Conservation (phyloP, 2,797 vertebrate genomes). For the Eulemur rubriventer region DNA sequence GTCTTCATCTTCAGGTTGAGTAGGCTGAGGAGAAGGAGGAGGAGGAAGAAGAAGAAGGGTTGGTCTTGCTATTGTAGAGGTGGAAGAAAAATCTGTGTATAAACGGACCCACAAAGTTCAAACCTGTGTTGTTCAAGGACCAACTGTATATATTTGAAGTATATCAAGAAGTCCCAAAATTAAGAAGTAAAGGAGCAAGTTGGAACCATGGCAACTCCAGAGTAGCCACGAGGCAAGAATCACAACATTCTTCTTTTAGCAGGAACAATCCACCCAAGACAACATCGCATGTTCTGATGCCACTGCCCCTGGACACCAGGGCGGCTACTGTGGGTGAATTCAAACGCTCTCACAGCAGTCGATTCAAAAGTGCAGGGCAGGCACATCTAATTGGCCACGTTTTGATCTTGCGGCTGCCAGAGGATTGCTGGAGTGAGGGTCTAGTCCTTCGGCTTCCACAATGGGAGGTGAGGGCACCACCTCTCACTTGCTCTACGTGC, state of each 20-base stretch:
- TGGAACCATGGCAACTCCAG: not conserved
- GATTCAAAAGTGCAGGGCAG: no score
- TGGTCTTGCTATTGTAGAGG: not conserved
- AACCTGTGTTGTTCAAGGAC: not conserved
- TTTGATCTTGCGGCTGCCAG: not conserved
- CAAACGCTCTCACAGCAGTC: not conserved
- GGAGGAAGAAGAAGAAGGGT: not conserved
- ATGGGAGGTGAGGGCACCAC: rapidly evolving
- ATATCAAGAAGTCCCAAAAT: not conserved
- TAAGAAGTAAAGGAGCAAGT: not conserved
- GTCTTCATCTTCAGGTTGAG: not conserved
- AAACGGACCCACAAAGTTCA: not conserved
- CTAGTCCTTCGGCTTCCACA: not conserved
- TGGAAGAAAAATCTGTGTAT: not conserved
- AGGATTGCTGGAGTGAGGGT: not conserved
- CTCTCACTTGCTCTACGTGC: rapidly evolving
- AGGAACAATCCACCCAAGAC: rapidly evolving
- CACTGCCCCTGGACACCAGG: not conserved
- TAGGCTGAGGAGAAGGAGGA: not conserved
- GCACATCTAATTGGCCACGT: rapidly evolving
- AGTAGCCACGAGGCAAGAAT: not conserved
- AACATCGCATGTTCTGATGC: rapidly evolving
- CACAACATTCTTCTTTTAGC: not conserved
- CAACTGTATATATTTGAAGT: not conserved
- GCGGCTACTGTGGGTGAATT: no score